Conservation (phyloP, 2,888 invertebrate genomes). For the Dione vanillae region DNA sequence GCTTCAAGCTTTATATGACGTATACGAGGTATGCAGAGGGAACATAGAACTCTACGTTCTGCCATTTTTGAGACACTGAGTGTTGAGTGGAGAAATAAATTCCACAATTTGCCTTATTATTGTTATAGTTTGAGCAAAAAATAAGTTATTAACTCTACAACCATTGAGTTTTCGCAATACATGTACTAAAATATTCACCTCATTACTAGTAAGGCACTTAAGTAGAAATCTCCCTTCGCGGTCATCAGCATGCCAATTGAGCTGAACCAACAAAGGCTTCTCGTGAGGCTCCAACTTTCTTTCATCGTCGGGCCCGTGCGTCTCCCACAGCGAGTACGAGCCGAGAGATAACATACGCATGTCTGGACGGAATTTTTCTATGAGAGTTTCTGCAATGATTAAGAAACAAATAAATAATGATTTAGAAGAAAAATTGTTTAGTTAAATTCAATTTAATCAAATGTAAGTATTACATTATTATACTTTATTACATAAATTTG, state of each 20-base stretch:
- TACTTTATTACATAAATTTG: not conserved
- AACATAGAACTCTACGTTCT: no score
- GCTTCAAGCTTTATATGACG: no score
- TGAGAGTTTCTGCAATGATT: constrained; percentile 88
- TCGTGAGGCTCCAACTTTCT: constrained; percentile 95
- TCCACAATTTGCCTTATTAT: no score
- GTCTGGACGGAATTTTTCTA: constrained; percentile 99
- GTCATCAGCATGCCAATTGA: constrained; percentile 99
- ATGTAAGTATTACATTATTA: not conserved
- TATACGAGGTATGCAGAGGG: no score
- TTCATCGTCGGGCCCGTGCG: constrained; percentile 93
- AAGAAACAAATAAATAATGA: not conserved
- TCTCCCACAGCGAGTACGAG: constrained; percentile 89
- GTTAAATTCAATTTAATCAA: no score
- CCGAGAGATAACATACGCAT: constrained; percentile 96
- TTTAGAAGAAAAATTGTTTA: not conserved
- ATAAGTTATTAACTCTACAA: no score
- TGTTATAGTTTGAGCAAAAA: no score
- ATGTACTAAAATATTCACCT: constrained; percentile 68
- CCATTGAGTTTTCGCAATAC: no score
- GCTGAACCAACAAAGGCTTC: constrained; percentile 97
- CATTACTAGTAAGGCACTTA: constrained; percentile 94
- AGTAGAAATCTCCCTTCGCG: constrained; percentile 98
- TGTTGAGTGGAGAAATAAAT: no score
- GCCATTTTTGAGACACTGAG: no score